A percentile compares a stretch with the other conserved stretches of the same genome.
Conservation (phyloP, 2,797 vertebrate genomes). For the Hapalemur alaotrensis region DNA sequence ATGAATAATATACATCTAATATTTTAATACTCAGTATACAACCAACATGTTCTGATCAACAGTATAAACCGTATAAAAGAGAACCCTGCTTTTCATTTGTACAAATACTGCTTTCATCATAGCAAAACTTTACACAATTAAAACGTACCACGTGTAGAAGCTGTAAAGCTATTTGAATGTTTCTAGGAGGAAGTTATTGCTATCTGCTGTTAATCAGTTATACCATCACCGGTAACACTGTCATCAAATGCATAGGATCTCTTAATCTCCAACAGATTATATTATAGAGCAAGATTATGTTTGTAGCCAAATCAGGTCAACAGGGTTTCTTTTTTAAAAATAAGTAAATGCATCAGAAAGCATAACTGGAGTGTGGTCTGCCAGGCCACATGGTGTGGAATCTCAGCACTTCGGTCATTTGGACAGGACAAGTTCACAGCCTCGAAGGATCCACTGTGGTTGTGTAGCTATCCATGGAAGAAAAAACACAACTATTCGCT, state of each 20-base stretch:
- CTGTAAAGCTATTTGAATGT: slow-evolving; percentile 51
- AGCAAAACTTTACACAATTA: slow-evolving; percentile 75
- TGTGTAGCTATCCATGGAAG: neutral
- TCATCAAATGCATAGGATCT: slow-evolving; percentile 70
- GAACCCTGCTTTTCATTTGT: slow-evolving; percentile 75
- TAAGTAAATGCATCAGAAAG: neutral
- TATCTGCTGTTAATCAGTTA: slow-evolving; percentile 39
- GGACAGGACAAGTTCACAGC: neutral
- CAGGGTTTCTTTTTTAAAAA: neutral
- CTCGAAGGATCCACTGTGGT: neutral
- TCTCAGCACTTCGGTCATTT: neutral
- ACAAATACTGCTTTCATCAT: slow-evolving; percentile 81
- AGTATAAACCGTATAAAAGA: slow-evolving; percentile 82
- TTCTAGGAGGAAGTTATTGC: slow-evolving; percentile 65
- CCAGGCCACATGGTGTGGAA: accelerated
- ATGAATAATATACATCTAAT: slow-evolving; percentile 79
- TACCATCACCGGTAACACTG: slow-evolving; percentile 20
- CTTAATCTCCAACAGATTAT: slow-evolving; percentile 51
- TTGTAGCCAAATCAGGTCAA: neutral
- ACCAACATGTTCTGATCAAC: slow-evolving; percentile 78
- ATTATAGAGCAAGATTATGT: neutral
- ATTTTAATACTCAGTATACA: slow-evolving; percentile 81
- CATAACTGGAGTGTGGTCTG: neutral
- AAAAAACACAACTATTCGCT: neutral
- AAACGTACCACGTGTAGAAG: slow-evolving; percentile 45